phyloP scores from a whole-genome alignment of 2,797 vertebrate species.

The Yasuhikotakia modesta region DNA sequence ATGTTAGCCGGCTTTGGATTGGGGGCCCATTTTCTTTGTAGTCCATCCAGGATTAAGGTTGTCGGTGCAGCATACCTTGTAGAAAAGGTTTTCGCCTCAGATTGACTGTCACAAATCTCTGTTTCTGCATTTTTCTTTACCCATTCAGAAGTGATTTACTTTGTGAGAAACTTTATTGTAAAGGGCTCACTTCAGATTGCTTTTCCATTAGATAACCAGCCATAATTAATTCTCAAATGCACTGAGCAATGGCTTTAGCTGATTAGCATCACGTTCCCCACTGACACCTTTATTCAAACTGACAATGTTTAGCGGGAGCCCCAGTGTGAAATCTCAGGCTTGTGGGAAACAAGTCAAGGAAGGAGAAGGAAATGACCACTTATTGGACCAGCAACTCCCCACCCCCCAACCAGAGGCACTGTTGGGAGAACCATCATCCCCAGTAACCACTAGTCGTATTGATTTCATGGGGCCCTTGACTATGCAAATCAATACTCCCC shows the following conservation, averaged over 20 bases:
- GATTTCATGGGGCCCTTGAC: slow-evolving; percentile 47
- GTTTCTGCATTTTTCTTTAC: neutral
- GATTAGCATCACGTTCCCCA: neutral
- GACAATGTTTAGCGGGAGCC: neutral
- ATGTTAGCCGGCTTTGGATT: slow-evolving; percentile 5
- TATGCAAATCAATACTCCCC: slow-evolving; percentile 55
- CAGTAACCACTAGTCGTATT: slow-evolving; percentile 40
- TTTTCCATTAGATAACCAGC: neutral
- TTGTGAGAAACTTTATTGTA: neutral
- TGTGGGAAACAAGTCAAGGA: slow-evolving; percentile 5
- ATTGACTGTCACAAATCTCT: neutral
- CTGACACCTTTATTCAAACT: slow-evolving; percentile 3
- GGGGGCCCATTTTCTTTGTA: neutral
- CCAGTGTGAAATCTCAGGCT: neutral
- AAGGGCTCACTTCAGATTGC: neutral
- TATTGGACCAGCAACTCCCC: slow-evolving; percentile 39
- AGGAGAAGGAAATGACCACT: neutral
- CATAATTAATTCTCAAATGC: slow-evolving; percentile 8
- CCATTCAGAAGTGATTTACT: neutral
- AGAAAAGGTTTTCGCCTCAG: neutral
- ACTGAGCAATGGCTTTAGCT: neutral
- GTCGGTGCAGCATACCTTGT: neutral
- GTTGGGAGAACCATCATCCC: slow-evolving; percentile 36
- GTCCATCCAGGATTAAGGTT: neutral
- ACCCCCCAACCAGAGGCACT: slow-evolving; percentile 31